A percentile compares a stretch with the other conserved stretches of the same genome.
These are phyloP conservation scores for Nasonovia ribisnigri DNA, from an alignment of 2,888 invertebrate genomes.

Conservation along the genomic window DNA sequence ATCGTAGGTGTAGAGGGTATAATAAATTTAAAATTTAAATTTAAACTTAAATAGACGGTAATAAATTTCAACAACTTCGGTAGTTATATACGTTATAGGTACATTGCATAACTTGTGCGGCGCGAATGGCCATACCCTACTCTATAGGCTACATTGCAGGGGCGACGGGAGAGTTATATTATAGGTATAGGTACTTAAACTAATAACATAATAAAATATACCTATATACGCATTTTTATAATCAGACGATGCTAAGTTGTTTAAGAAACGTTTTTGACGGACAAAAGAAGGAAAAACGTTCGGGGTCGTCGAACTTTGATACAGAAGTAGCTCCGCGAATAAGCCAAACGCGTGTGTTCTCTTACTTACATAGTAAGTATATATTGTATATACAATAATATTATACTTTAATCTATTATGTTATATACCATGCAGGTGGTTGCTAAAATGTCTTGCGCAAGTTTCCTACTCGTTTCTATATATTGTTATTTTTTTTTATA, in stretches of 20 bases:
- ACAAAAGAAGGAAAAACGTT: background rate
- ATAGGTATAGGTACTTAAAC: background rate
- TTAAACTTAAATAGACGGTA: background rate
- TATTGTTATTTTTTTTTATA: background rate
- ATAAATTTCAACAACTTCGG: conserved; percentile 6
- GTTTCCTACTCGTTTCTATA: background rate
- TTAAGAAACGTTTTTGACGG: background rate
- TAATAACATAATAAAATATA: background rate
- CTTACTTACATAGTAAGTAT: background rate
- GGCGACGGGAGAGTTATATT: background rate
- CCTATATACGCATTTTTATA: background rate
- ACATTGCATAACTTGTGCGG: background rate
- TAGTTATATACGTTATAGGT: background rate
- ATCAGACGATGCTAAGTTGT: background rate
- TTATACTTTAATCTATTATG: background rate
- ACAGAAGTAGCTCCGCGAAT: background rate
- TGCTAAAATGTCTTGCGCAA: background rate
- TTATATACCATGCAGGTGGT: background rate
- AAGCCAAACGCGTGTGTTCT: background rate
- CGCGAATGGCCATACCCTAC: background rate
- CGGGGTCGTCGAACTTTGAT: background rate
- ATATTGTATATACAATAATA: background rate
- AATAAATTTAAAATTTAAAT: conserved; percentile 4
- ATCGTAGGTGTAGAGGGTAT: background rate
- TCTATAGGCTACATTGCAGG: background rate